Percentiles rank a stretch among this genome's conserved stretches.
Evolutionary conservation across 2,888 invertebrate species (phyloP).

Genomic region (Piscicola geometra): DNA sequence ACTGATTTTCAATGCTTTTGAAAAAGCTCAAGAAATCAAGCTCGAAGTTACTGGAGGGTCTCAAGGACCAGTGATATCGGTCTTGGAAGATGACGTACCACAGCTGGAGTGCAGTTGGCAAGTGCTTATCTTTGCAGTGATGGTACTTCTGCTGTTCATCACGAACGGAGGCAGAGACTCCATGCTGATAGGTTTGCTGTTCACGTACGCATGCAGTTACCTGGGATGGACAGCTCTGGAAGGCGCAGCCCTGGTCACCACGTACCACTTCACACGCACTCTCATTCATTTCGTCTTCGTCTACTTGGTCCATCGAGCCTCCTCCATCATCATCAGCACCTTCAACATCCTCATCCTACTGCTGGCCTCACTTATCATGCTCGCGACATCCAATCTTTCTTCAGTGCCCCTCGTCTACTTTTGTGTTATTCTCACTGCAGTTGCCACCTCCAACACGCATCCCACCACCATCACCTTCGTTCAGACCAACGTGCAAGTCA

Average conservation of each 20-base stretch:
- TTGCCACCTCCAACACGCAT: constrained; percentile 31
- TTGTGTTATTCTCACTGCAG: constrained; percentile 22
- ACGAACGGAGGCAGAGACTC: constrained; percentile 30
- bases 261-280: constrained; percentile 32
- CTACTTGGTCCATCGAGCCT: constrained; percentile 4
- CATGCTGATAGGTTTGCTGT: constrained; percentile 31
- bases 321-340: background rate
- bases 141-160: constrained; percentile 23
- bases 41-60: too few species aligned
- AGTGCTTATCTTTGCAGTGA: background rate
- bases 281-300: constrained; percentile 29
- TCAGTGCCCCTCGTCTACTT: background rate
- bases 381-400: constrained; percentile 8
- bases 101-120: background rate
- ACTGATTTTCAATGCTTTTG: too few species aligned
- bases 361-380: constrained; percentile 1
- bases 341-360: constrained; percentile 11
- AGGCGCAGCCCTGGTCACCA: constrained; percentile 28
- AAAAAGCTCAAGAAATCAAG: background rate
- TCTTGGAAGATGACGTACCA: background rate
- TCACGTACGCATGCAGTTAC: constrained; percentile 16
- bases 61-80: background rate
- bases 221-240: constrained; percentile 18
- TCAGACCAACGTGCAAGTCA: constrained; percentile 25
- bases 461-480: constrained; percentile 27